phyloP scores from a whole-genome alignment of 1,140 invertebrate species.

The Brachionus koreanus region DNA sequence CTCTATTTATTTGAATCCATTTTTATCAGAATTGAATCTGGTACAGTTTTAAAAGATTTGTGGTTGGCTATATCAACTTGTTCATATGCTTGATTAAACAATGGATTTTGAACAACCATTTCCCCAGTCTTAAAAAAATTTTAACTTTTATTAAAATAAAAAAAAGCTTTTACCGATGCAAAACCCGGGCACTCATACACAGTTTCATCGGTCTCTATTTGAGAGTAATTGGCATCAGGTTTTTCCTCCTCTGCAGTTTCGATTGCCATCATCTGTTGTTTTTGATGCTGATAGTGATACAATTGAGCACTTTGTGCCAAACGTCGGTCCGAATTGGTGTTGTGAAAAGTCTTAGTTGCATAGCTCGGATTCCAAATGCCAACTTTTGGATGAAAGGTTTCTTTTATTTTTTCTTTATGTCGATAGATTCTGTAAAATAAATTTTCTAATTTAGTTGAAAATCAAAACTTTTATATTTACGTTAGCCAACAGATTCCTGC shows the following conservation, averaged over 20 bases:
- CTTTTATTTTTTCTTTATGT: neutral
- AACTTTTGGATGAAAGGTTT: neutral
- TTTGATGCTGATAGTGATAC: slow-evolving; percentile 98
- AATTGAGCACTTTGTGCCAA: slow-evolving; percentile 94
- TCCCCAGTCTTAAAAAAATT: slow-evolving; percentile 74
- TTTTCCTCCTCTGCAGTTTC: slow-evolving; percentile 57
- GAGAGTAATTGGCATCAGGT: slow-evolving; percentile 79
- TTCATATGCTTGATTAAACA: slow-evolving; percentile 74
- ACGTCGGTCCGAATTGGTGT: slow-evolving; percentile 67
- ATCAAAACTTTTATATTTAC: slow-evolving; percentile 61
- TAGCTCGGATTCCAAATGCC: slow-evolving; percentile 45
- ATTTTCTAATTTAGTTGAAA: neutral
- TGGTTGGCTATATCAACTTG: neutral
- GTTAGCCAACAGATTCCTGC: slow-evolving; percentile 74
- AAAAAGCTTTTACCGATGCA: slow-evolving; percentile 68
- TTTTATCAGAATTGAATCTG: neutral
- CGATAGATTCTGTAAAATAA: slow-evolving; percentile 31
- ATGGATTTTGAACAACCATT: slow-evolving; percentile 96
- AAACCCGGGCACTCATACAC: slow-evolving; percentile 96
- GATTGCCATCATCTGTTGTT: slow-evolving; percentile 79
- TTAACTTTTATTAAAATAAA: neutral
- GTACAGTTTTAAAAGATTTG: neutral
- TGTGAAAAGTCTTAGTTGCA: neutral
- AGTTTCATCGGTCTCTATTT: slow-evolving; percentile 92
- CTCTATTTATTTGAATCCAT: neutral